Evolutionary conservation across 2,113 vertebrate genomes (phyloP).

Genomic region (Tragulus kanchil): DNA sequence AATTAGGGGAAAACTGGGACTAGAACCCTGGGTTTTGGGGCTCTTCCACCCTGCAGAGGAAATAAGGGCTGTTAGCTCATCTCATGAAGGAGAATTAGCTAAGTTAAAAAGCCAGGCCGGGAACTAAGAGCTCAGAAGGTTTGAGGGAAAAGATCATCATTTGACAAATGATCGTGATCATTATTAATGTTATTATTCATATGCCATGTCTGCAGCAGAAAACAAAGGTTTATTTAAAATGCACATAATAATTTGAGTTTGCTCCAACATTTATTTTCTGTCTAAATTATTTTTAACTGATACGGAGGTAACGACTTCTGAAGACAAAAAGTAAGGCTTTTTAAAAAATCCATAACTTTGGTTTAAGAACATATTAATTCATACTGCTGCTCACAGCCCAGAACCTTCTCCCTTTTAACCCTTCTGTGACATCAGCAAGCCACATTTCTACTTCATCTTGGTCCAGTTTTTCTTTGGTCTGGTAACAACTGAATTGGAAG

Average conservation of each 20-base stretch:
- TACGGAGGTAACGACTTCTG: constrained; percentile 77
- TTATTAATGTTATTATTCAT: constrained; percentile 83
- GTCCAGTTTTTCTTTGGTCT: constrained; percentile 60
- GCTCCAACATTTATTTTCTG: constrained; percentile 81
- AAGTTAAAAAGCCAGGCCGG: constrained; percentile 52
- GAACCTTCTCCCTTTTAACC: constrained; percentile 75
- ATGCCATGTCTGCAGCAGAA: constrained; percentile 72
- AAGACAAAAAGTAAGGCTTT: constrained; percentile 81
- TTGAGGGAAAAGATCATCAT: constrained; percentile 72
- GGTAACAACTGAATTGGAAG: constrained; percentile 40
- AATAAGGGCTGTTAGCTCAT: neutral
- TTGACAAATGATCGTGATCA: constrained; percentile 79
- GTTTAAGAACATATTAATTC: constrained; percentile 81
- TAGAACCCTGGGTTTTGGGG: constrained; percentile 39
- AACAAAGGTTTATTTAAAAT: constrained; percentile 83
- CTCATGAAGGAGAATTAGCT: neutral
- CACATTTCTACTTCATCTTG: constrained; percentile 45
- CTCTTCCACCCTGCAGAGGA: neutral
- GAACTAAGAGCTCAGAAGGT: constrained; percentile 68
- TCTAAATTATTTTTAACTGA: constrained; percentile 83
- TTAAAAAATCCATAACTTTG: constrained; percentile 80
- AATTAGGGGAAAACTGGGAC: constrained; percentile 34
- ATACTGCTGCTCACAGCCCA: constrained; percentile 46
- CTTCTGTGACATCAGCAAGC: constrained; percentile 57
- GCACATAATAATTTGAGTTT: constrained; percentile 83